Percentiles rank a stretch among this genome's conserved stretches.
Evolutionary conservation across 1,140 invertebrate species (phyloP).

Genomic region (Sminthurides bifidus): DNA sequence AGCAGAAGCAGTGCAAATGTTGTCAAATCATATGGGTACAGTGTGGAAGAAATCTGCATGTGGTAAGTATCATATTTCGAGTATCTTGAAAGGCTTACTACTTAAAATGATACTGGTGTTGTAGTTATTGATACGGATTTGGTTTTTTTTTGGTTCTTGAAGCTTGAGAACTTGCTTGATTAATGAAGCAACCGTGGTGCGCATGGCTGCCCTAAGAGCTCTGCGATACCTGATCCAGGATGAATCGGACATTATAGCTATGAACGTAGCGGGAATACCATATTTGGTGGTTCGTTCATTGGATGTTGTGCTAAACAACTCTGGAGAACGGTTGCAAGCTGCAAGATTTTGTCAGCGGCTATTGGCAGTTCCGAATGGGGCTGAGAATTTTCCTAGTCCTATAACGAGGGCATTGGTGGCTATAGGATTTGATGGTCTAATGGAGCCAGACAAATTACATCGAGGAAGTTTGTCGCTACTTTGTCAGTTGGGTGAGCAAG

Average conservation of each 20-base stretch:
- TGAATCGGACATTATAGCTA: constrained; percentile 62
- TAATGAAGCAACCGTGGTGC: constrained; percentile 73
- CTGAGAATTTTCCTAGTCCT: constrained; percentile 50
- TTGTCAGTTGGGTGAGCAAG: constrained; percentile 64
- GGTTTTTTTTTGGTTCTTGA: constrained; percentile 30
- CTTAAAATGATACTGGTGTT: not conserved
- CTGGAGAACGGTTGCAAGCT: constrained; percentile 79
- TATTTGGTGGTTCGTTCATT: constrained; percentile 42
- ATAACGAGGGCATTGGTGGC: constrained; percentile 62
- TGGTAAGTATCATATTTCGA: constrained; percentile 51
- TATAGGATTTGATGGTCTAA: constrained; percentile 58
- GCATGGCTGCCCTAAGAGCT: constrained; percentile 71
- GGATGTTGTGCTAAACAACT: constrained; percentile 68
- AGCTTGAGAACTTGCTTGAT: constrained; percentile 72
- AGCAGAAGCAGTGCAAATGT: constrained; percentile 35
- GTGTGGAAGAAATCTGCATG: constrained; percentile 61
- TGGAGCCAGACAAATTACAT: constrained; percentile 64
- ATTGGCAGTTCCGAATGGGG: constrained; percentile 33
- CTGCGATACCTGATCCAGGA: constrained; percentile 69
- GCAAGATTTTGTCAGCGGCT: constrained; percentile 62
- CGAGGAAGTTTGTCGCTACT: constrained; percentile 70
- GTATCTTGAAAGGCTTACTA: not conserved
- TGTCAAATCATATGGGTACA: constrained; percentile 54
- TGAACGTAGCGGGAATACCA: constrained; percentile 50
- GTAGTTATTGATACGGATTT: not conserved